These are phyloP conservation scores for Miniopterus natalensis DNA, from an alignment of 2,113 vertebrate genomes.

Conservation along the genomic window DNA sequence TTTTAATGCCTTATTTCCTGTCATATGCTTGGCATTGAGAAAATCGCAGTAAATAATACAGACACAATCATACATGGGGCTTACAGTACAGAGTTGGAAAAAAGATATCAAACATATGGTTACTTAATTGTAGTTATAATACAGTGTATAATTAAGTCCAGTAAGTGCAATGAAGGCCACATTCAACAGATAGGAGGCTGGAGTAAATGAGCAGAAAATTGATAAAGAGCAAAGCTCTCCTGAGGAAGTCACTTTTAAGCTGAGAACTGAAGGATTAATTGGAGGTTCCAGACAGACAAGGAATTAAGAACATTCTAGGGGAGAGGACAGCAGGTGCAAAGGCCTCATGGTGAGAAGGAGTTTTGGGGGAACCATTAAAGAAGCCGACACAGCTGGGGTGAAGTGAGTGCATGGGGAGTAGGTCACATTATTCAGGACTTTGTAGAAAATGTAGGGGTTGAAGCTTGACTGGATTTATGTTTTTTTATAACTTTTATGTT, in stretches of 20 bases:
- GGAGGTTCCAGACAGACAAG: neutral
- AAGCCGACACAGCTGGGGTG: neutral
- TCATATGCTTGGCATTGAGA: neutral
- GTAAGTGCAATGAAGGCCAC: neutral
- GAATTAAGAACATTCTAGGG: neutral
- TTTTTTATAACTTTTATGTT: slow-evolving; percentile 14
- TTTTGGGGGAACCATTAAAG: neutral
- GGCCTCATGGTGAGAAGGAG: neutral
- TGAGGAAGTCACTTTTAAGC: neutral
- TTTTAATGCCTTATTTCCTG: neutral
- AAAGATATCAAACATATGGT: neutral
- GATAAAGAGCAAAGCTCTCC: neutral
- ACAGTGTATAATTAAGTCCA: neutral
- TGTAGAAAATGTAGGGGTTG: neutral
- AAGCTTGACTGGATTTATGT: neutral
- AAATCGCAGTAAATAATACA: neutral
- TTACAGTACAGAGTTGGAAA: neutral
- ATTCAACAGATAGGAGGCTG: neutral
- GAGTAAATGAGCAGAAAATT: neutral
- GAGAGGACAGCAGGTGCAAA: neutral
- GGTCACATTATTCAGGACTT: neutral
- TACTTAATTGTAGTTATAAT: neutral
- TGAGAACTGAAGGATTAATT: neutral
- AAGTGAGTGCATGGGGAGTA: neutral
- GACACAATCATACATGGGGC: neutral